phyloP scores from a whole-genome alignment of 2,797 vertebrate genomes.

The Zalophus californianus region DNA sequence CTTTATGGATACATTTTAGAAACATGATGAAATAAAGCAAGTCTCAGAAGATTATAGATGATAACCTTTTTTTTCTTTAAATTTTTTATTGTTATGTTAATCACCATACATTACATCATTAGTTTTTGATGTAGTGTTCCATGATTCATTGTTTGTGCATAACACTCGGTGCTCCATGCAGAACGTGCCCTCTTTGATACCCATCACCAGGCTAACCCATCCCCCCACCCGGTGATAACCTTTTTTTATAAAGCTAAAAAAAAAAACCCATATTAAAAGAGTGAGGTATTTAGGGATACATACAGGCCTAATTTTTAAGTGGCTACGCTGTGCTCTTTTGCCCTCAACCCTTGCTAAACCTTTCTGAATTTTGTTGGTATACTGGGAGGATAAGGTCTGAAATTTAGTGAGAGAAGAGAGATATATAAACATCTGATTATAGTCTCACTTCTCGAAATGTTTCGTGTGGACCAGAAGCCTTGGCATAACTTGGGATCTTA shows the following conservation, averaged over 20 bases:
- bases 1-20: not conserved
- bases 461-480: not conserved
- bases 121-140: too few relatives aligned
- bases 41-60: not conserved
- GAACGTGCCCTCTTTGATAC: too few relatives aligned
- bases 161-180: too few relatives aligned
- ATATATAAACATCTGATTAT: not conserved
- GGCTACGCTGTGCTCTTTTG: not conserved
- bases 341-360: not conserved
- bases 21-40: not conserved
- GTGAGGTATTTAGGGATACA: not conserved
- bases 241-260: slow-evolving; percentile 22
- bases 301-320: slow-evolving; percentile 4
- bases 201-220: too few relatives aligned
- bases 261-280: not conserved
- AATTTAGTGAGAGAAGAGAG: not conserved
- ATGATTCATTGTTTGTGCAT: too few relatives aligned
- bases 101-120: too few relatives aligned
- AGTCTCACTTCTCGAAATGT: not conserved
- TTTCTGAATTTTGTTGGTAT: slow-evolving; percentile 1
- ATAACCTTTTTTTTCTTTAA: not conserved
- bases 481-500: not conserved
- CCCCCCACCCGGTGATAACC: not conserved
- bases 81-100: too few relatives aligned
- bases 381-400: not conserved